These are phyloP conservation scores for Hippocampus guttulatus DNA, from an alignment of 2,113 vertebrate species.

Conservation along the genomic window DNA sequence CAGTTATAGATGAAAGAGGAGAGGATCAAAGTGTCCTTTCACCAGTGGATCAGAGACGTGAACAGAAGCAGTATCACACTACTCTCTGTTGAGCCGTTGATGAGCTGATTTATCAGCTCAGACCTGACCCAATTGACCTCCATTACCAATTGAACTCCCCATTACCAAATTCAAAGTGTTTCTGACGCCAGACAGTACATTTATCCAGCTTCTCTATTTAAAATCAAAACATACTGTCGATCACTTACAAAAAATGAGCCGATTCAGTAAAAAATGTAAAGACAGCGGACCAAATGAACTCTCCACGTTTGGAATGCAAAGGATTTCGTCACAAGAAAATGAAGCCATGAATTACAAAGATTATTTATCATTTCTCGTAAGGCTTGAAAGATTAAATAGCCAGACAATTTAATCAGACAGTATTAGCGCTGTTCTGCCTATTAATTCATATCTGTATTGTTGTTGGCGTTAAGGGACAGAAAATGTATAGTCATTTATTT, in stretches of 20 bases:
- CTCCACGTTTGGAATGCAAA: too few relatives aligned
- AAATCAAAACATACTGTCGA: conserved; percentile 10
- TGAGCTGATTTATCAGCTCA: conserved; percentile 32
- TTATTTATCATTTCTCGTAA: neutral
- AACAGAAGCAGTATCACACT: conserved; percentile 18
- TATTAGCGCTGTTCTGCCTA: too few relatives aligned
- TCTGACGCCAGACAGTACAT: conserved; percentile 23
- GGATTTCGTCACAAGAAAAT: neutral
- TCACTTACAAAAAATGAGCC: neutral
- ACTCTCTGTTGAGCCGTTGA: conserved; percentile 29
- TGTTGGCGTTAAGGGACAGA: too few relatives aligned
- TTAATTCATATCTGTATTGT: too few relatives aligned
- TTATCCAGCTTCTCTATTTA: conserved; percentile 8
- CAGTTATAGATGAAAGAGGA: too few relatives aligned
- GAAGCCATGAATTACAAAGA: neutral
- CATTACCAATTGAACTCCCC: neutral
- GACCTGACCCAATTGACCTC: conserved; percentile 39
- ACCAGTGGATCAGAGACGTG: too few relatives aligned
- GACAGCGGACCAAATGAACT: neutral
- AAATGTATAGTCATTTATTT: too few relatives aligned
- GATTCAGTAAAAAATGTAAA: neutral
- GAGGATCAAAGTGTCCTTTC: too few relatives aligned
- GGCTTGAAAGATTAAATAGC: too few relatives aligned
- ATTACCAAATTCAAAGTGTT: conserved; percentile 29
- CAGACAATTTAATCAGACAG: too few relatives aligned